Percentiles rank a stretch among this genome's conserved stretches.
phyloP scores from a whole-genome alignment of 2,797 vertebrate species.

The Microhierax caerulescens region DNA sequence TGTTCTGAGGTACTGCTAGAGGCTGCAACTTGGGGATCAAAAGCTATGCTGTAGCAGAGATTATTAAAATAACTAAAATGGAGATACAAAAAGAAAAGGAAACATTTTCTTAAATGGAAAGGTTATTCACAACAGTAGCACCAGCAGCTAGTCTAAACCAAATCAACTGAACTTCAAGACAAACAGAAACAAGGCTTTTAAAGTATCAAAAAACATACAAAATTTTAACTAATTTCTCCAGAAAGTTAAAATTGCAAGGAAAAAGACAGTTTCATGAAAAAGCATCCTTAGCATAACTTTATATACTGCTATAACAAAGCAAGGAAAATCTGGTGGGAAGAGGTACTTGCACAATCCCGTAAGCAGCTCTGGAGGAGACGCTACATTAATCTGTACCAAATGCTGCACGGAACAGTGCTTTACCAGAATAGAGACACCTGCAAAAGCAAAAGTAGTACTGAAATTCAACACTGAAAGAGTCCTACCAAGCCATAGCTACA shows the following conservation, averaged over 20 bases:
- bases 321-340: background rate
- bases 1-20: background rate
- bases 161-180: background rate
- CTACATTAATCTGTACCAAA: accelerated
- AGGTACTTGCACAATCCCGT: accelerated
- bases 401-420: background rate
- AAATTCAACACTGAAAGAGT: accelerated
- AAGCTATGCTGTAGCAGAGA: background rate
- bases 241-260: background rate
- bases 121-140: background rate
- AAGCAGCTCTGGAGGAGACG: background rate
- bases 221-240: background rate
- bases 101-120: background rate
- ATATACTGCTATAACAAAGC: background rate
- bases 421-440: no score
- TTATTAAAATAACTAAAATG: background rate
- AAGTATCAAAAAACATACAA: accelerated
- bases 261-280: background rate
- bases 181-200: background rate
- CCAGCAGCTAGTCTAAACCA: background rate
- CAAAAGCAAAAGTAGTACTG: background rate
- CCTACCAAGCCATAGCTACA: background rate
- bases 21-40: background rate
- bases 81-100: background rate
- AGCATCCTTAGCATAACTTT: background rate